phyloP scores from a whole-genome alignment of 2,888 invertebrate genomes.

The Tortricodes alternella region DNA sequence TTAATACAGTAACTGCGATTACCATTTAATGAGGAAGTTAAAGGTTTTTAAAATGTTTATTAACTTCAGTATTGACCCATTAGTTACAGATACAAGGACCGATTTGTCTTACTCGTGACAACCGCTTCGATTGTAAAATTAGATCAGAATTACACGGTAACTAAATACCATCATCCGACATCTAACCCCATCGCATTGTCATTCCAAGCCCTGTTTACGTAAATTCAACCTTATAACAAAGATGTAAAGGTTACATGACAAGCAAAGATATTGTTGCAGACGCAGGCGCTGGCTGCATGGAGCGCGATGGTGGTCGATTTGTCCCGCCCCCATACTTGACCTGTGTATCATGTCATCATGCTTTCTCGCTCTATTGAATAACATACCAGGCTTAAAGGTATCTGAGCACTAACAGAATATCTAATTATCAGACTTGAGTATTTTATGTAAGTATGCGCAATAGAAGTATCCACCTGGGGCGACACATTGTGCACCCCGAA shows the following conservation, averaged over 20 bases:
- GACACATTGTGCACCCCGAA: too few relatives aligned
- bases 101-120: conserved; percentile 22
- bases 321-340: conserved; percentile 34
- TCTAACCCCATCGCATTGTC: conserved; percentile 40
- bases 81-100: not conserved
- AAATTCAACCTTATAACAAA: conserved; percentile 8
- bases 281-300: conserved; percentile 10
- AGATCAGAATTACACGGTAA: conserved; percentile 36
- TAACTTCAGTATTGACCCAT: conserved; percentile 11
- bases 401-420: not conserved
- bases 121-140: conserved; percentile 30
- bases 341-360: too few relatives aligned
- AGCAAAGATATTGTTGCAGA: conserved; percentile 2
- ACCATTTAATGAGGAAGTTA: not conserved
- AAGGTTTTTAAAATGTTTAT: not conserved
- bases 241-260: not conserved
- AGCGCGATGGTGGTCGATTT: conserved; percentile 30
- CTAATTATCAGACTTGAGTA: too few relatives aligned
- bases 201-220: not conserved
- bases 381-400: not conserved
- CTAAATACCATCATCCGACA: conserved; percentile 40
- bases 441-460: too few relatives aligned
- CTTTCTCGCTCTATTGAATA: conserved; percentile 10
- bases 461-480: too few relatives aligned
- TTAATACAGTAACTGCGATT: not conserved